Evolutionary conservation across 2,888 invertebrate species (phyloP).

Genomic region (Gasteruption jaculator): DNA sequence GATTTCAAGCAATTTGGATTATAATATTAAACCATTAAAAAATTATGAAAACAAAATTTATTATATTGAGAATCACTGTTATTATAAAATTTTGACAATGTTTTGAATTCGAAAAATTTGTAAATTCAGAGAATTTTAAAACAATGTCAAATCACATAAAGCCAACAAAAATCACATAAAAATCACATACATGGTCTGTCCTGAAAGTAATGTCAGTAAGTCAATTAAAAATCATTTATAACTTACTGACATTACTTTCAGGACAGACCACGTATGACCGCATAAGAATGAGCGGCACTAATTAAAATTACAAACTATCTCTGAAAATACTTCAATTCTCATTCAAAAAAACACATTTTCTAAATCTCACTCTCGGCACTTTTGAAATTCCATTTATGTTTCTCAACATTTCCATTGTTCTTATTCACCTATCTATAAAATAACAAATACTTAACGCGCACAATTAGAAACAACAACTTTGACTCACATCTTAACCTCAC

Average conservation of each 20-base stretch:
- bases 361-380: too few species aligned
- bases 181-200: too few species aligned
- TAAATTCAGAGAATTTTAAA: background rate
- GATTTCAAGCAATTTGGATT: too few species aligned
- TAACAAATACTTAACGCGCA: too few species aligned
- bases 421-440: too few species aligned
- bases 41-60: constrained; percentile 5
- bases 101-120: background rate
- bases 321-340: constrained; percentile 2
- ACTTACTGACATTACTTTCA: too few species aligned
- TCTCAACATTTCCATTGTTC: too few species aligned
- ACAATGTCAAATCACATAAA: background rate
- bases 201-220: too few species aligned
- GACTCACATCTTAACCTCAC: constrained; percentile 98
- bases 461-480: constrained; percentile 18
- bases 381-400: too few species aligned
- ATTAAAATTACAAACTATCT: background rate
- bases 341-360: constrained; percentile 14
- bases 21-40: background rate
- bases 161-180: background rate
- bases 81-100: background rate
- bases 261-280: too few species aligned
- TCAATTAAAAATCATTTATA: too few species aligned
- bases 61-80: background rate
- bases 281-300: background rate